Base-by-base conservation (phyloP, 2,888 invertebrate genomes). In the Dicyrtoma fusca region DNA sequence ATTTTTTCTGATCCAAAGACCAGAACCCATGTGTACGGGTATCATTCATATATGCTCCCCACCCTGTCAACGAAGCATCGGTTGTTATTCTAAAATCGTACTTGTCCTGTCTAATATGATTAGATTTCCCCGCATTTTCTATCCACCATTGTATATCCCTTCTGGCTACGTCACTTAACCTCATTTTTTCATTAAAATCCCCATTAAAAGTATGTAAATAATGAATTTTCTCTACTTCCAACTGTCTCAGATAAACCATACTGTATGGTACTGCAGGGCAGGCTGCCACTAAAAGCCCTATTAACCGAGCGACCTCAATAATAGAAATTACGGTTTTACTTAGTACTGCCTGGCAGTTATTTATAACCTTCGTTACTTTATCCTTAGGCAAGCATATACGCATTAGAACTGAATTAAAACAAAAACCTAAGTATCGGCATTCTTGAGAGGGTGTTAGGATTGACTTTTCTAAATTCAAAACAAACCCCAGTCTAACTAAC, bases 21-120 rank as follows among this genome's bases (percentile, higher is more conserved):
- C 71, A 70, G 13, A 45, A 68, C 0, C 73, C 71, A 14, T 61
- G 19, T 1, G 69, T 63, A 21, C 6, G 10, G 1, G 1, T n/a
- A 14, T 1, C 14, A 19, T 25, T 26, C 17, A 8, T 59, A 42
- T 14, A n/a, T 19, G 61, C 64, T n/a, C 71, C 75, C 73, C 73
- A 75, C 3, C 71, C 73, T 1, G 59, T 6, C 19, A 59, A 17
- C 1, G 71, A 71, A 11, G 68, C 66, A 53, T 75, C 75, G 0
- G 75, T 68, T 14, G 19, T 62, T 19, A 72, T 72, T 45, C 6
- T 47, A 4, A 23, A 45, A 8, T 26, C 26, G 44, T 23, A 68
- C 19, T 42, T 13, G 42, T 42, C 25, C 42, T 1, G 8, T 14
- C 13, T 10, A 53, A 66, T 66, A 4, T 10, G 1, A n/a, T 53